A percentile compares a stretch with the other conserved stretches of the same genome.
Evolutionary conservation across 2,113 vertebrate genomes (phyloP).

Genomic region (Nannobrachium achirus): DNA sequence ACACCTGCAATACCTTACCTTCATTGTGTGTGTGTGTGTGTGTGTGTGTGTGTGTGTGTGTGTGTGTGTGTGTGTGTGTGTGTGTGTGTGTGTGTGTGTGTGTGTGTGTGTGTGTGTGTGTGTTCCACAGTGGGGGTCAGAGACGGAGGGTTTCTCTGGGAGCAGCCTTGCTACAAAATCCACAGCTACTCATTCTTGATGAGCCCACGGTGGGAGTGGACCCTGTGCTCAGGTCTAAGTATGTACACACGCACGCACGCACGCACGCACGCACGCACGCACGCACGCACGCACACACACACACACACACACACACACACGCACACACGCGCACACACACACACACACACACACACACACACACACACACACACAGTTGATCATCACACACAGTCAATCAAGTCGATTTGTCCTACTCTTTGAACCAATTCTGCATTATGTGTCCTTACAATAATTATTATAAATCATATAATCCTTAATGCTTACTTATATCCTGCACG

Average conservation of each 20-base stretch:
- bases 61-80: background rate
- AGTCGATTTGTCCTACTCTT: background rate
- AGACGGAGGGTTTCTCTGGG: slow-evolving; percentile 78
- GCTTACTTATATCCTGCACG: too few species aligned
- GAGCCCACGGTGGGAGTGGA: slow-evolving; percentile 84
- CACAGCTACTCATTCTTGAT: slow-evolving; percentile 81
- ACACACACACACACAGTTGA: background rate
- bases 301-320: slow-evolving; percentile 3
- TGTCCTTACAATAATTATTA: too few species aligned
- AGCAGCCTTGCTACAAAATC: slow-evolving; percentile 82
- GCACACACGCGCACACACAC: too few species aligned
- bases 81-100: slow-evolving; percentile 4
- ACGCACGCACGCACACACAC: background rate
- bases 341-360: background rate
- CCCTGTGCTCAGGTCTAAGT: slow-evolving; percentile 81
- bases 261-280: background rate
- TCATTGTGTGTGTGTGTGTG: background rate
- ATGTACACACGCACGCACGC: slow-evolving; percentile 18
- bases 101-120: slow-evolving; percentile 2
- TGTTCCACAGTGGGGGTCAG: slow-evolving; percentile 76
- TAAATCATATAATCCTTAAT: too few species aligned
- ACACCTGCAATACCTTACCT: too few species aligned
- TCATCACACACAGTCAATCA: background rate
- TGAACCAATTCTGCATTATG: too few species aligned
- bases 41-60: background rate